Conservation (phyloP, 2,797 vertebrate genomes). For the Alauda arvensis region DNA sequence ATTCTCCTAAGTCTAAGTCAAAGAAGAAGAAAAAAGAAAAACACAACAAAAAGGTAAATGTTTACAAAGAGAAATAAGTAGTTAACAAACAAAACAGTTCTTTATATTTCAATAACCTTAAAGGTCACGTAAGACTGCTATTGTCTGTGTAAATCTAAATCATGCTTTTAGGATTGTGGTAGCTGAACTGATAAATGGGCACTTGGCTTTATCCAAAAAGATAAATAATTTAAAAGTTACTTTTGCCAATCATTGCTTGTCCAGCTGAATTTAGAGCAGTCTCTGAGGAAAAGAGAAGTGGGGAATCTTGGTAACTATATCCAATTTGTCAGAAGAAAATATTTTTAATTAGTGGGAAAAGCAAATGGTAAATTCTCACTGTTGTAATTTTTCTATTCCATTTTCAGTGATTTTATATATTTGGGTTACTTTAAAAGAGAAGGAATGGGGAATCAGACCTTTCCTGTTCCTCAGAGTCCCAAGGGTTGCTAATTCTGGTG, state of each 20-base stretch:
- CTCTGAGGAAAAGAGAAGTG: background rate
- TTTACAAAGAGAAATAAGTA: background rate
- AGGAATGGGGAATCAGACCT: background rate
- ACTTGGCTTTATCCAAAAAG: background rate
- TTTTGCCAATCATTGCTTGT: background rate
- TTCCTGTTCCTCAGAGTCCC: background rate
- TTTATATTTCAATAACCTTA: background rate
- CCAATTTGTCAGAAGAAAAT: background rate
- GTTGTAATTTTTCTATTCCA: background rate
- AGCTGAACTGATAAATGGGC: background rate
- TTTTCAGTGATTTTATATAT: background rate
- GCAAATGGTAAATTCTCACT: background rate
- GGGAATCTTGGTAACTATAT: background rate
- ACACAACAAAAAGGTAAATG: constrained; percentile 81
- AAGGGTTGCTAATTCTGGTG: background rate
- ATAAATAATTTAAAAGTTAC: background rate
- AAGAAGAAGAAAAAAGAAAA: constrained; percentile 89
- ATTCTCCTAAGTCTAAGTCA: constrained; percentile 79
- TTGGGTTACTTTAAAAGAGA: background rate
- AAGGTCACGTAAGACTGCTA: background rate
- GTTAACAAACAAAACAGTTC: background rate
- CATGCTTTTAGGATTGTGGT: background rate
- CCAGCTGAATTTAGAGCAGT: background rate
- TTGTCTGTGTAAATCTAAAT: background rate
- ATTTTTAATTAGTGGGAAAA: background rate